Conservation (phyloP, 2,888 invertebrate genomes). For the Melipona bicolor region DNA sequence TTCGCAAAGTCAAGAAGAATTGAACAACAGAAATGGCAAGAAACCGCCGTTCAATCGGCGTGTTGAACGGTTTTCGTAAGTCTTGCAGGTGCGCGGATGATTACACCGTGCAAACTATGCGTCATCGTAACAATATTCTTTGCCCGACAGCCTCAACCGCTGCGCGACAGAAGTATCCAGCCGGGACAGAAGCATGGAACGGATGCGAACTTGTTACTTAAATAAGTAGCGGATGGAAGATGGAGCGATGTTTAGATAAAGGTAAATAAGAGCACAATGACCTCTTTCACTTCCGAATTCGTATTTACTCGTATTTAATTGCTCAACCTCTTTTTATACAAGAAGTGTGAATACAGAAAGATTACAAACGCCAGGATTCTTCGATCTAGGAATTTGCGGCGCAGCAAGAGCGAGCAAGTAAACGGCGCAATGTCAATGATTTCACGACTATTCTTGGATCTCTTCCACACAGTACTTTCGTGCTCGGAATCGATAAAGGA, state of each 20-base stretch:
- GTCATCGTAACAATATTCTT: conserved; percentile 8
- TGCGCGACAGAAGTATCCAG: background rate
- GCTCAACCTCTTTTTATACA: background rate
- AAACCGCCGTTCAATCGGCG: background rate
- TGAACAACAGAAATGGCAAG: background rate
- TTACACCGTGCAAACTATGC: conserved; percentile 6
- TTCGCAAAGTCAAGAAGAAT: conserved; percentile 60
- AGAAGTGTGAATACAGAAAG: background rate
- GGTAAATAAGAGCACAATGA: background rate
- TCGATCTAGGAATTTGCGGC: background rate
- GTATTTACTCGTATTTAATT: background rate
- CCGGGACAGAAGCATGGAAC: background rate
- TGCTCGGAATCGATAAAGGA: conserved; percentile 67
- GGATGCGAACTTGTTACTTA: conserved; percentile 12
- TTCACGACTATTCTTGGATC: conserved; percentile 53
- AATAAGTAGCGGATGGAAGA: background rate
- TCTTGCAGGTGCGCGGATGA: conserved; percentile 4
- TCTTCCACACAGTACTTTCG: conserved; percentile 52
- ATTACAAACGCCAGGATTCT: background rate
- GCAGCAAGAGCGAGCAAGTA: conserved; percentile 31
- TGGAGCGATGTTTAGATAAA: background rate
- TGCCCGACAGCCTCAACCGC: background rate
- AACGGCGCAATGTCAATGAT: conserved; percentile 55
- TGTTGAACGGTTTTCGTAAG: background rate
- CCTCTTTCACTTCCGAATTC: background rate